Evolutionary conservation across 2,113 vertebrate genomes (phyloP), one percentile per base, ranked within the genome.

Genomic region (Elephantulus edwardii): DNA sequence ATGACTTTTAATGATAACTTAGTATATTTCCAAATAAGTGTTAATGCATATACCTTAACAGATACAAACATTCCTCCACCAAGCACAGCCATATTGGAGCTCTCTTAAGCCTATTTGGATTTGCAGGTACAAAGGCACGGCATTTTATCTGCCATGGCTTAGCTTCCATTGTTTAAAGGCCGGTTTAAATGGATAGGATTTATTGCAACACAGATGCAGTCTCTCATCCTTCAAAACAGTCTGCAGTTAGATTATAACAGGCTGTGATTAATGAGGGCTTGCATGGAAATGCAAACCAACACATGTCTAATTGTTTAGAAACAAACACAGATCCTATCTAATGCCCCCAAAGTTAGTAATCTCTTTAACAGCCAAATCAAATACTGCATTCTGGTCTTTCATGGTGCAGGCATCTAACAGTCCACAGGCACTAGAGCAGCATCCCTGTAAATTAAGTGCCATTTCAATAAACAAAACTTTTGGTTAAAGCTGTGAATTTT

Each of bases 1-100:
- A 96, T 95, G 96, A 94, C 75, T 68, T 95, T 96, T 93, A 96
- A 93, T 93, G 93, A 96, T 96, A 94, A 95, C 86, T 89, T 96
- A 76, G 94, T 26, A 3, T 26, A 3, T 91, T 94, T 95, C 95
- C 94, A 90, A 84, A 91, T 96, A 96, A 95, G 89, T 94, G 97
- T 97, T 95, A 96, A 94, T 94, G 82, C 64, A n/a, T 94, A 91
- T 90, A 94, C 54, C 68, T 80, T 96, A 97, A 97, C 87, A 90
- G 96, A 94, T 94, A 89, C 91, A 96, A 96, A 86, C 66, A 91
- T 94, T 92, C 94, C 75, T 90, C 68, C 38, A 77, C 52, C 0
- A 60, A 93, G 56, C 24, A 71, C 24, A 93, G 94, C 79, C 38
- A 70, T 77, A 58, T 42, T 24, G 75, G 83, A 85, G n/a, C 48